Percentiles rank a stretch among this genome's conserved stretches.
Conservation (phyloP, 2,888 invertebrate species). For the Dorcus parallelipipedus region DNA sequence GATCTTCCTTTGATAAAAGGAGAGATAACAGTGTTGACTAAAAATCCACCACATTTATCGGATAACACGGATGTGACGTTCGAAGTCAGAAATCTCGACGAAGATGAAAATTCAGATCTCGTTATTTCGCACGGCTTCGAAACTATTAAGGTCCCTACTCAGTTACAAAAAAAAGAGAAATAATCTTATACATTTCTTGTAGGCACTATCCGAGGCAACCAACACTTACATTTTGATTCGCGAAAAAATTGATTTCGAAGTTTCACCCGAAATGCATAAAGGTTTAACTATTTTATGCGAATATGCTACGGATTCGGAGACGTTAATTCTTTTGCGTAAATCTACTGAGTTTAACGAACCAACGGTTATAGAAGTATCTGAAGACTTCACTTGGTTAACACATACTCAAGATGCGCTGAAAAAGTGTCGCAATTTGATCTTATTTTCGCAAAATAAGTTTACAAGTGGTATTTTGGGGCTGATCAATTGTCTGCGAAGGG, state of each 20-base stretch:
- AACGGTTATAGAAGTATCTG: not conserved
- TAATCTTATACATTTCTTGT: slow-evolving; percentile 37
- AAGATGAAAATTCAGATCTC: slow-evolving; percentile 32
- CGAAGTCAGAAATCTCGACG: slow-evolving; percentile 52
- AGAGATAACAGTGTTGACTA: slow-evolving; percentile 58
- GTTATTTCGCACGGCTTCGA: slow-evolving; percentile 10
- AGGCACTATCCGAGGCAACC: not conserved
- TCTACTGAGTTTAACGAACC: not conserved
- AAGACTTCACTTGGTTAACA: slow-evolving; percentile 1
- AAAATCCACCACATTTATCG: slow-evolving; percentile 51
- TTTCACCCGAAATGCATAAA: not conserved
- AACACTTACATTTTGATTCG: slow-evolving; percentile 14
- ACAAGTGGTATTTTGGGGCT: slow-evolving; percentile 83
- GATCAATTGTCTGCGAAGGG: slow-evolving; percentile 79
- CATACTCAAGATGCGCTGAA: slow-evolving; percentile 25
- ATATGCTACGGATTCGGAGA: slow-evolving; percentile 4
- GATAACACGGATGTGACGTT: slow-evolving; percentile 57
- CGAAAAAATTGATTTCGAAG: slow-evolving; percentile 5
- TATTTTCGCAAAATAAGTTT: slow-evolving; percentile 60
- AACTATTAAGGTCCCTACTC: slow-evolving; percentile 20
- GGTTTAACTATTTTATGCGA: not conserved
- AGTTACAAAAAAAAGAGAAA: slow-evolving; percentile 37
- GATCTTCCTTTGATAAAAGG: slow-evolving; percentile 69
- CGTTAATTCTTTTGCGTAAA: slow-evolving; percentile 8
- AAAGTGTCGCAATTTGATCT: slow-evolving; percentile 51